A percentile compares a stretch with the other conserved stretches of the same genome.
Evolutionary conservation across 1,140 invertebrate species (phyloP).

Genomic region (Marisa cornuarietis): DNA sequence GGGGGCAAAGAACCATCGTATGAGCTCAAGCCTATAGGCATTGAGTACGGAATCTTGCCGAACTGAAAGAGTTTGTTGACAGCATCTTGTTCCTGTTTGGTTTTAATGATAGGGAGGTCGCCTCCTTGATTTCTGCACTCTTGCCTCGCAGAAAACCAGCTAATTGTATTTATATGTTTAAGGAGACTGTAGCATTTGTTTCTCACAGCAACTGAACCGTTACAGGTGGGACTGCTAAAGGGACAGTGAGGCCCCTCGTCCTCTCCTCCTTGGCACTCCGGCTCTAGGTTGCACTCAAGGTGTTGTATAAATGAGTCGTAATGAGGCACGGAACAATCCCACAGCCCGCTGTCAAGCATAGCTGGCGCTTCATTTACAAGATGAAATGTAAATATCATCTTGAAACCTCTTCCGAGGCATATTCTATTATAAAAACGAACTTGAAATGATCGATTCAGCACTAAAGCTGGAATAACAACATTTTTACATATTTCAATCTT

Average conservation of each 20-base stretch:
- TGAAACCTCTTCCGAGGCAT: not conserved
- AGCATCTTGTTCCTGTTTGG: not conserved
- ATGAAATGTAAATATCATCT: not conserved
- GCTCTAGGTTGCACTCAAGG: not conserved
- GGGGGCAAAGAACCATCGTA: too few relatives aligned
- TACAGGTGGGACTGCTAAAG: not conserved
- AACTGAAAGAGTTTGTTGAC: not conserved
- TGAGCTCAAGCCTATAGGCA: not conserved
- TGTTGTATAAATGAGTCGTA: not conserved
- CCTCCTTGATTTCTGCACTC: not conserved
- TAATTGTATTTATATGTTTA: not conserved
- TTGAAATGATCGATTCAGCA: too few relatives aligned
- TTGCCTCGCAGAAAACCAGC: not conserved
- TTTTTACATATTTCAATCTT: too few relatives aligned
- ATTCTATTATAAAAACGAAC: too few relatives aligned
- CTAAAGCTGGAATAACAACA: too few relatives aligned
- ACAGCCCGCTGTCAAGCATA: not conserved
- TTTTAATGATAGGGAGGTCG: not conserved
- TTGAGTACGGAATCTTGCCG: not conserved
- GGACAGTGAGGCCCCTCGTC: not conserved
- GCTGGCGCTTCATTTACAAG: not conserved
- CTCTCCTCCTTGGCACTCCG: not conserved
- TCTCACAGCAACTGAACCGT: not conserved
- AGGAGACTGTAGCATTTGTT: not conserved
- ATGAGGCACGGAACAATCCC: not conserved